Evolutionary conservation across 2,113 vertebrate species (phyloP).

Genomic region (Pygoscelis antarcticus): DNA sequence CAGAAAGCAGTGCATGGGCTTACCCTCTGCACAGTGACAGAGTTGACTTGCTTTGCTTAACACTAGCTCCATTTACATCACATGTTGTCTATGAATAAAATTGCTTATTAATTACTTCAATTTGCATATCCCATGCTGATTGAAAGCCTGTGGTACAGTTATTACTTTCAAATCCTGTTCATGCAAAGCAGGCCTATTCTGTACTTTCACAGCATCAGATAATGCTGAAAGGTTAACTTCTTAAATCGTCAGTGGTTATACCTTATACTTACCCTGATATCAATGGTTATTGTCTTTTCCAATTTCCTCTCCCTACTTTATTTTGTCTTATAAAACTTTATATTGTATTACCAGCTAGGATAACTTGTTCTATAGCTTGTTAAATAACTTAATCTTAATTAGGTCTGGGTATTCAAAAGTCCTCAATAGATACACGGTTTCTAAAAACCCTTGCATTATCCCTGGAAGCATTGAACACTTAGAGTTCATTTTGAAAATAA

Average conservation of each 20-base stretch:
- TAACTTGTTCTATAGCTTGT: neutral
- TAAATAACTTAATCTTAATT: neutral
- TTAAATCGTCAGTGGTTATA: neutral
- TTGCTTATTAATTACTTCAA: neutral
- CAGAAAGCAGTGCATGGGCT: neutral
- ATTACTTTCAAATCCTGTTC: neutral
- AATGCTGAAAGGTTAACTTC: neutral
- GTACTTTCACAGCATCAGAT: neutral
- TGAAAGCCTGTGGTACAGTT: neutral
- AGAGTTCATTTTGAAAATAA: neutral
- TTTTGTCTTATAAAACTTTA: neutral
- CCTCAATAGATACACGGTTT: neutral
- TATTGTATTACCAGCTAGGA: neutral
- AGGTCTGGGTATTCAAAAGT: neutral
- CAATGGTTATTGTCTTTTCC: neutral
- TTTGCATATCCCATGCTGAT: neutral
- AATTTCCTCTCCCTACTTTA: neutral
- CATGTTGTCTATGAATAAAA: neutral
- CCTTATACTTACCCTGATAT: neutral
- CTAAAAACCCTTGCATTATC: neutral
- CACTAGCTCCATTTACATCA: neutral
- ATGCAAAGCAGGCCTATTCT: neutral
- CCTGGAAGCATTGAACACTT: neutral
- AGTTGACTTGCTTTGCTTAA: neutral
- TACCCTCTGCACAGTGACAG: neutral